Percentiles rank a stretch among this genome's conserved stretches.
phyloP scores from a whole-genome alignment of 2,797 vertebrate genomes.

The Amphiprion clarkii region DNA sequence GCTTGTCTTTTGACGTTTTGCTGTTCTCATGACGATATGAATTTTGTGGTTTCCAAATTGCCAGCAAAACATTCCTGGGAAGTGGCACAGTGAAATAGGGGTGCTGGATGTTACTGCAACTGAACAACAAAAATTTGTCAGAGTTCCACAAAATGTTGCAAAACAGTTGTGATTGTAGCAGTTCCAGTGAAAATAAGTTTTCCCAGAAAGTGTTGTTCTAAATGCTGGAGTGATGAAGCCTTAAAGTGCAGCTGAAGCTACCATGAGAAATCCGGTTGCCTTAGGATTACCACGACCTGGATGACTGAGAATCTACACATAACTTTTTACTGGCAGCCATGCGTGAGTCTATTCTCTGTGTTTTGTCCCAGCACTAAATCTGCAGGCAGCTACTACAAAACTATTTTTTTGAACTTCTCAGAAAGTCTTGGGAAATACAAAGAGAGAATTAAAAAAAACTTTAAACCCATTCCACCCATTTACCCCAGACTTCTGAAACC shows the following conservation, averaged over 20 bases:
- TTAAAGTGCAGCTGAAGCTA: background rate
- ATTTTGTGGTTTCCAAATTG: slow-evolving; percentile 6
- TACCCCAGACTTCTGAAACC: background rate
- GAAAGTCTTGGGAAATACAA: too few species aligned
- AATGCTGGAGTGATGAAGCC: background rate
- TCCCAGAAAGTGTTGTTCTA: background rate
- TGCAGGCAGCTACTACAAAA: background rate
- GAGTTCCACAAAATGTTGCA: background rate
- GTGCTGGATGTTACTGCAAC: background rate
- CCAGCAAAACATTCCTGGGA: background rate
- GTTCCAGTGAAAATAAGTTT: background rate
- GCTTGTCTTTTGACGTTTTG: slow-evolving; percentile 15
- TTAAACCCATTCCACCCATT: too few species aligned
- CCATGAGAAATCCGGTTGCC: too few species aligned
- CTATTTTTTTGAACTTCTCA: too few species aligned
- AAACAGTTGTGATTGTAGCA: background rate
- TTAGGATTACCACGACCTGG: too few species aligned
- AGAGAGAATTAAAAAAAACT: too few species aligned
- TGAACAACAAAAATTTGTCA: background rate
- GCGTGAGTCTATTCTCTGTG: background rate
- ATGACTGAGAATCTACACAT: too few species aligned
- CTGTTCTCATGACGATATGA: slow-evolving; percentile 17
- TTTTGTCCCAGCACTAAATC: background rate
- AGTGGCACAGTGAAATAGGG: background rate
- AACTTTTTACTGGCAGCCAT: background rate